Evolutionary conservation across 2,113 vertebrate genomes (phyloP).

Genomic region (Myrmophylax atrothorax): DNA sequence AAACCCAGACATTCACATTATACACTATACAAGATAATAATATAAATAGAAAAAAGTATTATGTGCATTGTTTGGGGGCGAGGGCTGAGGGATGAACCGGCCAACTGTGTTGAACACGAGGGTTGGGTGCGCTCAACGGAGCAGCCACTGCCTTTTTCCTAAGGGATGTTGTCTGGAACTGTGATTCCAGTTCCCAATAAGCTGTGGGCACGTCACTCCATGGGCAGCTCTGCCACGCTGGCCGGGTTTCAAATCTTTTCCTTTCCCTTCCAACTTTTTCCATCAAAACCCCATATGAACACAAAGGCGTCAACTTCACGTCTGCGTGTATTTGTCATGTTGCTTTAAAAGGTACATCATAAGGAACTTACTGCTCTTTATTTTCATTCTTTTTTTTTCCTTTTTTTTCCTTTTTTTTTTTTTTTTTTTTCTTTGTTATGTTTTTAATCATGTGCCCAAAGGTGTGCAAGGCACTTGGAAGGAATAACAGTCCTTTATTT

Average conservation of each 20-base stretch:
- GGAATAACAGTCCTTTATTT: neutral
- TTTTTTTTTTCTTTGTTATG: too few relatives aligned
- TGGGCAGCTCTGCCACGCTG: constrained; percentile 4
- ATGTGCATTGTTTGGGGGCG: constrained; percentile 84
- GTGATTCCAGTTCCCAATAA: neutral
- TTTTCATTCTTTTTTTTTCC: neutral
- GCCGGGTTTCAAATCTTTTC: neutral
- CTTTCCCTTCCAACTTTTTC: constrained; percentile 10
- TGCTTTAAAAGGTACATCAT: neutral
- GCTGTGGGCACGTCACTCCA: constrained; percentile 6
- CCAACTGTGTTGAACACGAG: constrained; percentile 35
- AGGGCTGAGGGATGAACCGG: constrained; percentile 67
- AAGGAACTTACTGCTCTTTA: neutral
- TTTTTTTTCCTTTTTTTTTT: neutral
- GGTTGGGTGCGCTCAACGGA: neutral
- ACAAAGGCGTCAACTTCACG: neutral
- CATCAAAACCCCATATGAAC: neutral
- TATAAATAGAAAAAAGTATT: constrained; percentile 93
- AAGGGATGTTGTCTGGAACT: neutral
- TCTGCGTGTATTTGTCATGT: neutral
- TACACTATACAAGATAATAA: constrained; percentile 89
- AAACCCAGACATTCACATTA: constrained; percentile 91
- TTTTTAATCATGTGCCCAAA: neutral
- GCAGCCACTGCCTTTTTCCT: neutral
- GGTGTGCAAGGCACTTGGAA: constrained; percentile 39